These are phyloP conservation scores for rabbit (Oryctolagus cuniculus) DNA, from an alignment of 2,113 vertebrate species.

Conservation along the genomic window mOryCun1.1 NC_091451.1:30723501-30724000, in stretches of 20 bases:
- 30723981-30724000: background rate
- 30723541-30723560: no score
- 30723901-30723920: slow-evolving; percentile 45
- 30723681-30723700: no score
- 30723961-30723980: background rate
- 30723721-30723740: background rate
- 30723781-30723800: background rate
- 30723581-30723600: no score
- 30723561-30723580: no score
- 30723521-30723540: no score
- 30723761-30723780: slow-evolving; percentile 23
- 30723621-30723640: no score
- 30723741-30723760: background rate
- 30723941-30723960: background rate
- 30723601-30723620: no score
- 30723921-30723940: background rate
- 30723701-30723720: no score
- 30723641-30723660: no score
- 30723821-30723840: background rate
- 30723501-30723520: no score
- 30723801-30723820: no score
- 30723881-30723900: slow-evolving; percentile 21
- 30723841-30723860: background rate
- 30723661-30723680: no score
- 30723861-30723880: slow-evolving; percentile 42